These are phyloP conservation scores for Cynoglossus semilaevis DNA, from an alignment of 2,113 vertebrate species.

Conservation along the genomic window DNA sequence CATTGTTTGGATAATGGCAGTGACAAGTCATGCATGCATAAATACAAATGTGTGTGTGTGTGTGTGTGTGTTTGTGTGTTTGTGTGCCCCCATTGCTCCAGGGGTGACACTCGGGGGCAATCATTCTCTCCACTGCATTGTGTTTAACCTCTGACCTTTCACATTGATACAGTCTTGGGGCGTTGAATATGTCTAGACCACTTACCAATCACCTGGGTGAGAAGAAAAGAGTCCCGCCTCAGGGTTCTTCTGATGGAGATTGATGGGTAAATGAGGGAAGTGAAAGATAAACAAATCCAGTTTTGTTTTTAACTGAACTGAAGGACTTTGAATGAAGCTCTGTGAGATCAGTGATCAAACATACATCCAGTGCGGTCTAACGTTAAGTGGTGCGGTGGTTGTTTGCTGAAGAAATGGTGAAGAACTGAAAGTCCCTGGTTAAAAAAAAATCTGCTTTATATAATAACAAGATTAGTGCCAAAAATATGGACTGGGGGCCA, in stretches of 20 bases:
- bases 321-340: too few relatives aligned
- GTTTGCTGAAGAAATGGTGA: too few relatives aligned
- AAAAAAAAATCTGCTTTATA: too few relatives aligned
- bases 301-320: too few relatives aligned
- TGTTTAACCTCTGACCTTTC: slow-evolving; percentile 69
- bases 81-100: slow-evolving; percentile 43
- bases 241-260: slow-evolving; percentile 41
- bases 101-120: slow-evolving; percentile 57
- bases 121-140: slow-evolving; percentile 63
- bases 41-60: slow-evolving; percentile 39
- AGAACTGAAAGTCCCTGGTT: too few relatives aligned
- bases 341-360: too few relatives aligned
- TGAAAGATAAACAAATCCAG: too few relatives aligned
- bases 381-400: too few relatives aligned
- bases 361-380: too few relatives aligned
- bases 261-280: slow-evolving; percentile 11
- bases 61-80: slow-evolving; percentile 9
- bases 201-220: slow-evolving; percentile 41
- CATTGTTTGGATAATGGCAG: slow-evolving; percentile 57
- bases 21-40: slow-evolving; percentile 64
- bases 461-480: too few relatives aligned
- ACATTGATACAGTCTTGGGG: slow-evolving; percentile 45
- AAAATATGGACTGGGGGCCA: too few relatives aligned
- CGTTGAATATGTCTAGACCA: slow-evolving; percentile 68
- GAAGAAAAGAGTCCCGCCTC: slow-evolving; percentile 23